A percentile compares a stretch with the other conserved stretches of the same genome.
Conservation (phyloP, 2,888 invertebrate genomes). For the Carpatolechia fugitivella region DNA sequence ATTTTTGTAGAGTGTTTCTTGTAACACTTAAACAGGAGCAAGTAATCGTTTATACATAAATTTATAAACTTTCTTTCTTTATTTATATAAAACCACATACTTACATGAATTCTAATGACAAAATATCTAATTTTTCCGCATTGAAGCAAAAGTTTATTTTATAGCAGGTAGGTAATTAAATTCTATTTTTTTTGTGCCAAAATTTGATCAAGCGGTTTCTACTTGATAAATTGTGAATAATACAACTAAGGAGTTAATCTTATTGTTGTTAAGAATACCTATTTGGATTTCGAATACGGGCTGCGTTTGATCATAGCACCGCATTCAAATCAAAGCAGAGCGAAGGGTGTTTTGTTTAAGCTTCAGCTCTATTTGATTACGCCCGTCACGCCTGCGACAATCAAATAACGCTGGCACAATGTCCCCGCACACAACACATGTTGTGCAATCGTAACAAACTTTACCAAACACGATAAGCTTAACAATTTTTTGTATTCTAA, state of each 20-base stretch:
- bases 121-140: no score
- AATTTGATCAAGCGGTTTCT: no score
- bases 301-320: slow-evolving; percentile 35
- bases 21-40: no score
- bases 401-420: slow-evolving; percentile 29
- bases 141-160: no score
- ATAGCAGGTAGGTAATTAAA: no score
- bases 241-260: not conserved
- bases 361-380: slow-evolving; percentile 59
- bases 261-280: not conserved
- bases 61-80: no score
- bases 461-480: not conserved
- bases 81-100: no score
- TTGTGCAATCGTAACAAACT: slow-evolving; percentile 12
- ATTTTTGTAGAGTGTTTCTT: no score
- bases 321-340: slow-evolving; percentile 21
- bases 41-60: no score
- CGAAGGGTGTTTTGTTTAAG: slow-evolving; percentile 51
- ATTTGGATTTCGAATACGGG: slow-evolving; percentile 10
- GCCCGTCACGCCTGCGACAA: slow-evolving; percentile 29
- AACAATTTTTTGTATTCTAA: not conserved
- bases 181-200: no score
- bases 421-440: slow-evolving; percentile 2
- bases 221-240: no score
- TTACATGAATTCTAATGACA: no score